Evolutionary conservation across 1,140 invertebrate species (phyloP).

Genomic region (Panagrolaimus sp.): DNA sequence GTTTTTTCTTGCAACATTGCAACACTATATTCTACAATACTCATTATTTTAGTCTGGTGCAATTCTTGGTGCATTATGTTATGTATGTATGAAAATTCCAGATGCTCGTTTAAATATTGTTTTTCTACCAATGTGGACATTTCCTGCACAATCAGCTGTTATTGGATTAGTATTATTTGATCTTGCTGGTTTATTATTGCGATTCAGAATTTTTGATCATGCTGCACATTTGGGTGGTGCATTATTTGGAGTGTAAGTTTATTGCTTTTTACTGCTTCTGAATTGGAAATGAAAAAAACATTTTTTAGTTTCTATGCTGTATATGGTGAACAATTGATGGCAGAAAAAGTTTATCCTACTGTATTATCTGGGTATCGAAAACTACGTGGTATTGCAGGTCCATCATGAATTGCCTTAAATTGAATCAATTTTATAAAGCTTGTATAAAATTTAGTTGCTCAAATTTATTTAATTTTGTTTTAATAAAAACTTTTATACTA

Average conservation of each 20-base stretch:
- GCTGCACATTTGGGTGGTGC: slow-evolving; percentile 93
- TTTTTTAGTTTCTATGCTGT: slow-evolving; percentile 6
- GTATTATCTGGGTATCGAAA: not conserved
- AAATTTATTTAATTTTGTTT: slow-evolving; percentile 3
- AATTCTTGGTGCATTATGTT: slow-evolving; percentile 79
- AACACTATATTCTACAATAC: slow-evolving; percentile 27
- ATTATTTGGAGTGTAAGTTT: slow-evolving; percentile 67
- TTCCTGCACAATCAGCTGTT: slow-evolving; percentile 79
- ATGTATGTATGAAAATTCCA: slow-evolving; percentile 77
- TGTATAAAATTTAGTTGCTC: not conserved
- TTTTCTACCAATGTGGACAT: slow-evolving; percentile 78
- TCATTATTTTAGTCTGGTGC: slow-evolving; percentile 74
- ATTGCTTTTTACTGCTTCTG: not conserved
- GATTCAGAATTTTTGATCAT: slow-evolving; percentile 91
- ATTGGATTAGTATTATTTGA: slow-evolving; percentile 79
- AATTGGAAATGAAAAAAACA: not conserved
- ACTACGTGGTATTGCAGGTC: not conserved
- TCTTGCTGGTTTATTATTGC: slow-evolving; percentile 70
- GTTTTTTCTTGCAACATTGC: slow-evolving; percentile 55
- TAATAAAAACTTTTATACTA: not conserved
- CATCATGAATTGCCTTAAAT: no score
- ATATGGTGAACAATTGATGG: not conserved
- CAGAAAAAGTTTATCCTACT: not conserved
- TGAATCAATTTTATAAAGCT: no score
- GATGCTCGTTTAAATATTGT: slow-evolving; percentile 78